phyloP scores from a whole-genome alignment of 1,140 invertebrate species.

The Ridgeia piscesae region DNA sequence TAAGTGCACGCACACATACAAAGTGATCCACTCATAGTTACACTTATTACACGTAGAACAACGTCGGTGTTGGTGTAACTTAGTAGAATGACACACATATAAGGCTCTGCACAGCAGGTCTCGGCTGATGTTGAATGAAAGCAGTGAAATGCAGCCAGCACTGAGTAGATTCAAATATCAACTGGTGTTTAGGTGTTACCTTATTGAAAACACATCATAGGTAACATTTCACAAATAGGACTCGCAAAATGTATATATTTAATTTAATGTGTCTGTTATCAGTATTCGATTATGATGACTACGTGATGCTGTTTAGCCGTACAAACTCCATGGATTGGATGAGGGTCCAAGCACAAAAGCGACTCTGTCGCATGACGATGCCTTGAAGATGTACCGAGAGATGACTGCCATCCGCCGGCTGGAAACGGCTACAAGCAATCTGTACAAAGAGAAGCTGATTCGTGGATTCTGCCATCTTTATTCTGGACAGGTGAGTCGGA shows the following conservation, averaged over 20 bases:
- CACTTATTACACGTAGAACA: neutral
- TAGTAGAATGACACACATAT: neutral
- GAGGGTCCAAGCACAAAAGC: constrained; percentile 75
- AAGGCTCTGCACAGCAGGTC: too few relatives aligned
- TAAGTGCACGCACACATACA: neutral
- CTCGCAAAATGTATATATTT: too few relatives aligned
- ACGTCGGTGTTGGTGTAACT: too few relatives aligned
- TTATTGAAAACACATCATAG: neutral
- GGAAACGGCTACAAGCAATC: constrained; percentile 87
- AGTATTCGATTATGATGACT: neutral
- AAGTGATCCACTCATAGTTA: neutral
- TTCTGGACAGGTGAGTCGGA: constrained; percentile 73
- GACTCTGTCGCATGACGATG: constrained; percentile 75
- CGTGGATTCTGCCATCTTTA: constrained; percentile 97
- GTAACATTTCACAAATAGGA: neutral
- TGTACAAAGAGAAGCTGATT: constrained; percentile 96
- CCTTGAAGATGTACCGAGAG: constrained; percentile 74
- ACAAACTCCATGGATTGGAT: constrained; percentile 84
- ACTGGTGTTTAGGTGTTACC: neutral
- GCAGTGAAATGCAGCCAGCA: neutral
- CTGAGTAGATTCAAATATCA: neutral
- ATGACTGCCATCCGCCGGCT: constrained; percentile 86
- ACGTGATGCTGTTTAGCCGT: constrained; percentile 54
- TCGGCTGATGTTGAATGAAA: neutral
- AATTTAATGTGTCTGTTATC: neutral